phyloP scores from a whole-genome alignment of 2,797 vertebrate species.

The Ptychadena robeensis region DNA sequence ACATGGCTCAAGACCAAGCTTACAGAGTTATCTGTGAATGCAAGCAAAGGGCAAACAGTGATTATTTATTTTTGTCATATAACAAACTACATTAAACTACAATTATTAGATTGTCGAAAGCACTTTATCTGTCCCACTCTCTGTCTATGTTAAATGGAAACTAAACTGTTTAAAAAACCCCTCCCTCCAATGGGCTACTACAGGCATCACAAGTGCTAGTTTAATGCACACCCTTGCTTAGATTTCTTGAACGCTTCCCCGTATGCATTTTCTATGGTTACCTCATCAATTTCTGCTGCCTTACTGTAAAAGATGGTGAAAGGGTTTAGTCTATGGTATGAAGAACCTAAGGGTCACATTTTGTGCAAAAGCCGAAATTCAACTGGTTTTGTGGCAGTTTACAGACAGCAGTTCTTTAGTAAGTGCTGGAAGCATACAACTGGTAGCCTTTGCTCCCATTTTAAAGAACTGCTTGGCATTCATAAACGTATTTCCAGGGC shows the following conservation, averaged over 20 bases:
- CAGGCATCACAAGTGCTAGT: conserved; percentile 13
- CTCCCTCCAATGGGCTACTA: neutral
- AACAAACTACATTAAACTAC: conserved; percentile 5
- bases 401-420: conserved; percentile 5
- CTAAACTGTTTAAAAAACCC: conserved; percentile 10
- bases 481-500: neutral
- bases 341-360: neutral
- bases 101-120: conserved; percentile 56
- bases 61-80: conserved; percentile 5
- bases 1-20: neutral
- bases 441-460: neutral
- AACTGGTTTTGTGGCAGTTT: conserved; percentile 1
- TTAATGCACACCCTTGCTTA: neutral
- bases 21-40: neutral
- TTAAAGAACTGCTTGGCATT: neutral
- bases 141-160: conserved; percentile 28
- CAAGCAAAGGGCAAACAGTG: conserved; percentile 3
- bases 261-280: neutral
- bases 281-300: too few relatives aligned
- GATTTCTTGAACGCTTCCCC: too few relatives aligned
- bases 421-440: conserved; percentile 2
- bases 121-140: conserved; percentile 21
- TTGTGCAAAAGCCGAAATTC: neutral
- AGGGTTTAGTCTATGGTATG: too few relatives aligned
- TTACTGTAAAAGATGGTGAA: too few relatives aligned